Evolutionary conservation across 1,140 invertebrate species (phyloP).

Genomic region (Drosophila sproati): DNA sequence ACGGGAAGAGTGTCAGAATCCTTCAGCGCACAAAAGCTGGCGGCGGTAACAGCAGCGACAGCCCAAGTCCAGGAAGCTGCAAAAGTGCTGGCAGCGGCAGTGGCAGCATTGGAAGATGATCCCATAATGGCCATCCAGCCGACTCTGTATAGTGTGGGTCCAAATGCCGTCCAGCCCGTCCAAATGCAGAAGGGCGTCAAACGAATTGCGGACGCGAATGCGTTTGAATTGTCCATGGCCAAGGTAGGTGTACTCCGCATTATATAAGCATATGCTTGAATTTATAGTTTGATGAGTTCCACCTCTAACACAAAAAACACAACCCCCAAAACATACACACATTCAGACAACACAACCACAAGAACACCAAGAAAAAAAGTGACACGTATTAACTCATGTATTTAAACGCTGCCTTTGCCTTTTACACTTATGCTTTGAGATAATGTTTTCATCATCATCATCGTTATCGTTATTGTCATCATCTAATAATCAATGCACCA

Average conservation of each 20-base stretch:
- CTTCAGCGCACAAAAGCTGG: constrained; percentile 18
- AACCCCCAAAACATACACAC: constrained; percentile 11
- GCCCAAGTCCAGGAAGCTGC: constrained; percentile 54
- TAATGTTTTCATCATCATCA: constrained; percentile 18
- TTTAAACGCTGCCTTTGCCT: constrained; percentile 71
- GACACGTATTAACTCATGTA: constrained; percentile 25
- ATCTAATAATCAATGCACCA: constrained; percentile 16
- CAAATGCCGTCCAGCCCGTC: constrained; percentile 86
- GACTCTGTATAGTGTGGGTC: constrained; percentile 85
- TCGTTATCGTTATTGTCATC: constrained; percentile 40
- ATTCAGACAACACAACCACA: constrained; percentile 5
- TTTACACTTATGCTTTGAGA: constrained; percentile 54
- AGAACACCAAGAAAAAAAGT: constrained; percentile 19
- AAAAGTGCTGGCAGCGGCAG: constrained; percentile 60
- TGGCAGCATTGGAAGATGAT: constrained; percentile 58
- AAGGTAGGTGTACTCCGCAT: constrained; percentile 85
- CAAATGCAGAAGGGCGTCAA: constrained; percentile 98
- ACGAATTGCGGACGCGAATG: constrained; percentile 97
- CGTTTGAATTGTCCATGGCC: constrained; percentile 87
- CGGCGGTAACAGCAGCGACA: not conserved
- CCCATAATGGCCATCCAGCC: constrained; percentile 64
- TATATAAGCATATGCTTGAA: too few species aligned
- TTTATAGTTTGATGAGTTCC: too few species aligned
- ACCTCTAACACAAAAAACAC: constrained; percentile 1
- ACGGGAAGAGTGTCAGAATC: not conserved